These are phyloP conservation scores for Rafetus swinhoei DNA, from an alignment of 2,113 vertebrate genomes.

Conservation along the genomic window DNA sequence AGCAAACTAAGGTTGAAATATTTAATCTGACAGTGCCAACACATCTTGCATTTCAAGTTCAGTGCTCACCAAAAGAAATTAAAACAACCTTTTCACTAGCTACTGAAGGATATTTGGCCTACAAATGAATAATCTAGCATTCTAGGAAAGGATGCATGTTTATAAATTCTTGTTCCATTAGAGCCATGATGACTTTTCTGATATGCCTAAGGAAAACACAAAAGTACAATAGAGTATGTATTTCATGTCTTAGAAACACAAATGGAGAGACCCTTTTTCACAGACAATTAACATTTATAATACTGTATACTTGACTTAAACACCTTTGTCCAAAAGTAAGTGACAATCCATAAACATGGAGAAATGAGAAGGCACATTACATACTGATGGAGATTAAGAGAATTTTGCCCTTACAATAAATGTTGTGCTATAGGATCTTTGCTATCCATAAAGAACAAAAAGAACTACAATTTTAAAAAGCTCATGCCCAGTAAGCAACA, in stretches of 20 bases:
- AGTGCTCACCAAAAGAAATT: not conserved
- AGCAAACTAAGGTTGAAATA: not conserved
- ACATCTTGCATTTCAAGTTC: not conserved
- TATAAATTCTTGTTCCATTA: not conserved
- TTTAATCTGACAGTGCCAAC: not conserved
- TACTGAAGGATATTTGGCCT: not conserved
- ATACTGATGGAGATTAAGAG: not conserved
- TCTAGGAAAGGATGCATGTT: not conserved
- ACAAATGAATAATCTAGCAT: not conserved
- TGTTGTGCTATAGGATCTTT: not conserved
- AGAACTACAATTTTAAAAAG: not conserved
- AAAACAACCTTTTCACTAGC: not conserved
- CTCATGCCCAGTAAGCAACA: not conserved
- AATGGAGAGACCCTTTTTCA: not conserved
- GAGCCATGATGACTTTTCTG: not conserved
- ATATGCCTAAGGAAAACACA: not conserved
- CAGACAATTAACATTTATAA: not conserved
- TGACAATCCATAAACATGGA: not conserved
- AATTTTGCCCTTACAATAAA: not conserved
- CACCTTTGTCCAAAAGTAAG: not conserved
- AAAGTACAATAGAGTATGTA: not conserved
- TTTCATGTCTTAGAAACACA: not conserved
- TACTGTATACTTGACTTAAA: not conserved
- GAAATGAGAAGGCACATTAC: not conserved
- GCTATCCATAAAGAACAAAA: not conserved